phyloP scores from a whole-genome alignment of 1,140 invertebrate species.

The Rhopalosiphum maidis region DNA sequence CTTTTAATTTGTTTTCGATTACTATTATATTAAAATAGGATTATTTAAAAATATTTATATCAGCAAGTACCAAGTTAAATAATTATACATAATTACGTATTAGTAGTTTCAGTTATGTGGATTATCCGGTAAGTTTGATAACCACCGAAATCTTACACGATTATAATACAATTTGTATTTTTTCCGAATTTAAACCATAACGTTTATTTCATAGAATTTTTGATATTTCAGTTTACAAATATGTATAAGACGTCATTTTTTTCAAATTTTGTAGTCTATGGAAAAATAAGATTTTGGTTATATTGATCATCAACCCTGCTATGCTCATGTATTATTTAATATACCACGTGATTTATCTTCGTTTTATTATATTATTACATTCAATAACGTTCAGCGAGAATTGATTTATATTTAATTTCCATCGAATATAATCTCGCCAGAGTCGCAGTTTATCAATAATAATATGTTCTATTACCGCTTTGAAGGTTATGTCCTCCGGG shows the following conservation, averaged over 20 bases:
- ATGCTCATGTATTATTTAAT: background rate
- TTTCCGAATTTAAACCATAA: background rate
- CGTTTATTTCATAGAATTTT: background rate
- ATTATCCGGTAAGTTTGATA: background rate
- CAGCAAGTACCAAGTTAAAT: background rate
- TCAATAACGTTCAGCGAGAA: background rate
- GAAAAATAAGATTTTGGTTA: background rate
- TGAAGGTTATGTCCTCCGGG: background rate
- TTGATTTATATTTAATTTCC: constrained; percentile 19
- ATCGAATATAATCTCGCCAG: background rate
- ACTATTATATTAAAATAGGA: background rate
- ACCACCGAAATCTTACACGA: background rate
- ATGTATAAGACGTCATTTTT: background rate
- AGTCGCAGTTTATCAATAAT: background rate
- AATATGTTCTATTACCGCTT: background rate
- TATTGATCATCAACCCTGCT: background rate
- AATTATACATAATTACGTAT: background rate
- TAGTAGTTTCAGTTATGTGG: background rate
- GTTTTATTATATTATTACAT: background rate
- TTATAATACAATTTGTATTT: background rate
- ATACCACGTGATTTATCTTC: background rate
- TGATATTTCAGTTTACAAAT: background rate
- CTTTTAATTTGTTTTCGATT: background rate
- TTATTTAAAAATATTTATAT: background rate
- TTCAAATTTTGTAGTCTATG: background rate